These are phyloP conservation scores for Palaemon carinicauda DNA, from an alignment of 1,140 invertebrate genomes.

Conservation along the genomic window DNA sequence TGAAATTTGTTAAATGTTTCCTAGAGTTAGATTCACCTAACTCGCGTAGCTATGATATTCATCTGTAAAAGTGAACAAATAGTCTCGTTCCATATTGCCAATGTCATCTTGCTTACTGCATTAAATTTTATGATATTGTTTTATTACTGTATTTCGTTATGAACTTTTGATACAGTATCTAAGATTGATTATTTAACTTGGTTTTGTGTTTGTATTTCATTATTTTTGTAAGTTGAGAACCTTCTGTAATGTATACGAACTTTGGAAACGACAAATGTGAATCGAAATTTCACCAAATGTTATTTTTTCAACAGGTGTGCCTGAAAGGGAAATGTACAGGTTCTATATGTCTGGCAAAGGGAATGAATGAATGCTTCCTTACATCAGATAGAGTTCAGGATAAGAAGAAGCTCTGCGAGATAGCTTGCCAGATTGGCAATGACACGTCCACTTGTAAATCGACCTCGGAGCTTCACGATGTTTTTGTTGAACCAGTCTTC, in stretches of 20 bases:
- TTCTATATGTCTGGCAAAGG: slow-evolving; percentile 94
- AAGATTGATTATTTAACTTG: no score
- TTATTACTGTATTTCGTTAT: no score
- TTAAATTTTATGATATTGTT: no score
- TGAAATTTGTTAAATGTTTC: no score
- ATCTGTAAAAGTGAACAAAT: no score
- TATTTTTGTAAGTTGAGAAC: no score
- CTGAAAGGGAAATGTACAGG: slow-evolving; percentile 92
- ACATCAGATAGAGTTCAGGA: slow-evolving; percentile 84
- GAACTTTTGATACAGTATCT: no score
- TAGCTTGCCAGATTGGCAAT: slow-evolving; percentile 91
- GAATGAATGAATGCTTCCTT: slow-evolving; percentile 95
- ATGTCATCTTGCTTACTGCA: no score
- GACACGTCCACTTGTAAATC: slow-evolving; percentile 80
- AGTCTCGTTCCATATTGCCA: no score
- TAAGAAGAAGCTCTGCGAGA: slow-evolving; percentile 89
- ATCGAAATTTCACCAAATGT: not conserved
- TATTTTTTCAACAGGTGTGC: slow-evolving; percentile 74
- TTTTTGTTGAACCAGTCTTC: slow-evolving; percentile 74
- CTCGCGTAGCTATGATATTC: no score
- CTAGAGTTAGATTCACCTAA: no score
- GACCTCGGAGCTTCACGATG: slow-evolving; percentile 79
- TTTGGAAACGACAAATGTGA: not conserved
- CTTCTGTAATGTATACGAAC: not conserved
- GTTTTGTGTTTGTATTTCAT: no score